These are phyloP conservation scores for Poeciliopsis infans DNA, from an alignment of 2,797 vertebrate species.

Conservation along the genomic window DNA sequence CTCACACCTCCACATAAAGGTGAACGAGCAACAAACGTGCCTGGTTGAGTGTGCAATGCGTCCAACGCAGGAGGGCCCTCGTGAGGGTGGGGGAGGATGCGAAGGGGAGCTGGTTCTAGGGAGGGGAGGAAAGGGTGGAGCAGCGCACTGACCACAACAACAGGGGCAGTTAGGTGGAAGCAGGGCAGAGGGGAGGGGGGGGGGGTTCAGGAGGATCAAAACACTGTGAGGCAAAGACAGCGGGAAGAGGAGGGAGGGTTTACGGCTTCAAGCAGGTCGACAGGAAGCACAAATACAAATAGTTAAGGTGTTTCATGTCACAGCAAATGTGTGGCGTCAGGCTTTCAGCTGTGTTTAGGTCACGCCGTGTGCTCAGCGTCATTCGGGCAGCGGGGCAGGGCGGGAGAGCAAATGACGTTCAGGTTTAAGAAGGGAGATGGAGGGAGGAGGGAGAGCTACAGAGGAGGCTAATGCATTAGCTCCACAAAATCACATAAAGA, in stretches of 20 bases:
- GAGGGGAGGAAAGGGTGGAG: constrained; percentile 20
- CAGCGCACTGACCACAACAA: constrained; percentile 67
- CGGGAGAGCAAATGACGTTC: constrained; percentile 32
- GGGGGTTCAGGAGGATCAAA: constrained; percentile 56
- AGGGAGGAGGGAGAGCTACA: constrained; percentile 39
- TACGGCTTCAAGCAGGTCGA: constrained; percentile 58
- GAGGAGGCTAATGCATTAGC: constrained; percentile 15
- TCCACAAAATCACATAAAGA: not conserved
- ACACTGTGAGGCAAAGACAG: constrained; percentile 40
- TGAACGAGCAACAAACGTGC: constrained; percentile 81
- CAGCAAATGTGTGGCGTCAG: constrained; percentile 24
- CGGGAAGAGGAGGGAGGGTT: constrained; percentile 9
- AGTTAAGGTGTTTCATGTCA: constrained; percentile 6
- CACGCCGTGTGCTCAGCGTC: constrained; percentile 37
- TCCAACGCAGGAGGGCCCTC: constrained; percentile 73
- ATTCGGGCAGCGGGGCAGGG: constrained; percentile 46
- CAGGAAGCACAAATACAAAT: constrained; percentile 39
- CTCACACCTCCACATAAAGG: constrained; percentile 77
- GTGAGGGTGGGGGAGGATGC: constrained; percentile 2
- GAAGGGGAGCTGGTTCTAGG: constrained; percentile 10
- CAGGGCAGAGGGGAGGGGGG: constrained; percentile 12
- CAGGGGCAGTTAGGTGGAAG: constrained; percentile 45
- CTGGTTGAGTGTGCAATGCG: constrained; percentile 79
- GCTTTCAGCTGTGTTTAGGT: constrained; percentile 52
- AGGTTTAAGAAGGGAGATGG: constrained; percentile 42